Evolutionary conservation across 1,140 invertebrate species (phyloP).

Genomic region (Tribolium madens): DNA sequence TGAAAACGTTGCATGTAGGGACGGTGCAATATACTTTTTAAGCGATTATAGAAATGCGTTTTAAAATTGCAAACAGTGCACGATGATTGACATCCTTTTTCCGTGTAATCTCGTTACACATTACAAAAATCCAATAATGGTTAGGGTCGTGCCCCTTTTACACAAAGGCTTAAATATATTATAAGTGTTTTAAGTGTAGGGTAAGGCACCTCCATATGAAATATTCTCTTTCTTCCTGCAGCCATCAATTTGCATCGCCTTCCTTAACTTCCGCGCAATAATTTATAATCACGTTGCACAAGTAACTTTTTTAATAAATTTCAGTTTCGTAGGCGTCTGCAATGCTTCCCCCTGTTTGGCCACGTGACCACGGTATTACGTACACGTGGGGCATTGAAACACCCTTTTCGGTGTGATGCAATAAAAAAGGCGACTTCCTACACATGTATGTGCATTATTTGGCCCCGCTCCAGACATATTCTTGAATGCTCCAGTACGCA

Average conservation of each 20-base stretch:
- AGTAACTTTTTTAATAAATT: constrained; percentile 37
- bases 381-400: constrained; percentile 26
- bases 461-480: constrained; percentile 42
- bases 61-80: constrained; percentile 53
- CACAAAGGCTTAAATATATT: constrained; percentile 41
- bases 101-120: constrained; percentile 52
- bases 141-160: constrained; percentile 40
- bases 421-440: constrained; percentile 45
- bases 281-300: constrained; percentile 31
- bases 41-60: constrained; percentile 53
- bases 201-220: constrained; percentile 18
- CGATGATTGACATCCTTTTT: constrained; percentile 55
- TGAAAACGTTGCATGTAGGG: constrained; percentile 25
- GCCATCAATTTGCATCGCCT: constrained; percentile 33
- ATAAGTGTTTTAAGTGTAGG: constrained; percentile 45
- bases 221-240: neutral
- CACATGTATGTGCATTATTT: constrained; percentile 45
- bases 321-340: constrained; percentile 10
- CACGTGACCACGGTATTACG: constrained; percentile 25
- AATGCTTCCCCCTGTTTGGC: neutral
- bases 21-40: constrained; percentile 37
- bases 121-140: constrained; percentile 51
- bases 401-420: constrained; percentile 34
- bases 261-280: constrained; percentile 32
- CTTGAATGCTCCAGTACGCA: constrained; percentile 36